Conservation (phyloP, 2,888 invertebrate species). For the Eristalis arbustorum region DNA sequence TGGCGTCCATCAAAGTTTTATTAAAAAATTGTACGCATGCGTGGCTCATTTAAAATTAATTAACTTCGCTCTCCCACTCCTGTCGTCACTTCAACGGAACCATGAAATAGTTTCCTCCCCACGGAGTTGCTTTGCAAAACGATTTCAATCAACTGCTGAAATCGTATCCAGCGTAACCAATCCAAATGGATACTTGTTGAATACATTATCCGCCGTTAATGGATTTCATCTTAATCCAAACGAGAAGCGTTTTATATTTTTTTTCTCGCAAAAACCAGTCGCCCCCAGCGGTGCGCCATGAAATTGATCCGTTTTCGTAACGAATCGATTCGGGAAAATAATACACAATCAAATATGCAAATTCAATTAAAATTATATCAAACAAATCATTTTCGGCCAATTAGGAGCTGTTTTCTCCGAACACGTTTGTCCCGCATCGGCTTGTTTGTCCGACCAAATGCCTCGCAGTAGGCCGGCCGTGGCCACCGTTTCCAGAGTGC, state of each 20-base stretch:
- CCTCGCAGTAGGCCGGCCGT: background rate
- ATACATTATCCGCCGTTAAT: background rate
- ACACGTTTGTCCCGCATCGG: constrained; percentile 11
- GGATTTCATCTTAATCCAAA: background rate
- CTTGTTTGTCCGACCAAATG: background rate
- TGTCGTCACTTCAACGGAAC: too few relatives aligned
- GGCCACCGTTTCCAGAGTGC: background rate
- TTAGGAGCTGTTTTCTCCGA: constrained; percentile 24
- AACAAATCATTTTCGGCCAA: constrained; percentile 36
- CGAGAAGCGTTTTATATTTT: background rate
- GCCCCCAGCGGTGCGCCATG: background rate
- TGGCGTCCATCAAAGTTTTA: too few relatives aligned
- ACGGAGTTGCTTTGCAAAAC: background rate
- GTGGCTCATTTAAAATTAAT: too few relatives aligned
- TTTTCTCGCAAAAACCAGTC: background rate
- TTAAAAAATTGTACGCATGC: too few relatives aligned
- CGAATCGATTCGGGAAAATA: constrained; percentile 18
- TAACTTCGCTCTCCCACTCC: too few relatives aligned
- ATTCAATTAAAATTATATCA: constrained; percentile 59
- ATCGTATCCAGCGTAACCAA: background rate
- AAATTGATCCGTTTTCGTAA: constrained; percentile 22
- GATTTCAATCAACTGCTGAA: background rate
- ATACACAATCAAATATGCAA: constrained; percentile 60
- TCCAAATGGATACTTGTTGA: background rate
- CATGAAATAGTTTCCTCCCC: too few relatives aligned